Percentiles rank a stretch among this genome's conserved stretches.
Conservation (phyloP, 1,140 invertebrate species). For the Drosophila paulistorum region DNA sequence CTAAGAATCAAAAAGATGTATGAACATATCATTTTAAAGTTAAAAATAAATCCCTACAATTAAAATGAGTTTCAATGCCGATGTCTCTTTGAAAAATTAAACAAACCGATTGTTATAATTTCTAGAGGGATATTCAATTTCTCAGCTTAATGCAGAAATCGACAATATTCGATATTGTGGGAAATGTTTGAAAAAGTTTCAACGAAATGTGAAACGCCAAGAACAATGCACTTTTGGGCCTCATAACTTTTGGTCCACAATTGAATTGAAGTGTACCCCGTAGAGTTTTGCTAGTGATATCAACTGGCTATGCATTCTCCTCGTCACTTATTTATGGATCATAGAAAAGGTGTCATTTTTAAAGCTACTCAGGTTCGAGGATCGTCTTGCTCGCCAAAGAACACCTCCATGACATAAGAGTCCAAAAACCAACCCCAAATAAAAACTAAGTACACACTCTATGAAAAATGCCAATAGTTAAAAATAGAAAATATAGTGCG, state of each 20-base stretch:
- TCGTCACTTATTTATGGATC: conserved; percentile 50
- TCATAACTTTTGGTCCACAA: background rate
- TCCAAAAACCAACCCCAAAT: conserved; percentile 58
- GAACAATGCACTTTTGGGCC: background rate
- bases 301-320: conserved; percentile 46
- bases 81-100: too few species aligned
- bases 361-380: conserved; percentile 65
- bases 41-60: too few species aligned
- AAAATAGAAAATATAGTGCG: conserved; percentile 59
- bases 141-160: background rate
- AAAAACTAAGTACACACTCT: background rate
- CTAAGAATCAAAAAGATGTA: too few species aligned
- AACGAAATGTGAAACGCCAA: background rate
- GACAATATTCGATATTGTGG: background rate
- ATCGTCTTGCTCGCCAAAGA: conserved; percentile 33
- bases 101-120: too few species aligned
- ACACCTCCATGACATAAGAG: background rate
- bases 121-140: too few species aligned
- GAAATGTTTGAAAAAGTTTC: conserved; percentile 8
- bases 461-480: conserved; percentile 56
- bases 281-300: conserved; percentile 36
- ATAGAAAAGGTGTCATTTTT: conserved; percentile 62
- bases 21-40: too few species aligned
- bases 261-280: conserved; percentile 27
- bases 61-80: too few species aligned